Percentiles rank a stretch among this genome's conserved stretches.
Evolutionary conservation across 1,140 invertebrate genomes (phyloP).

Genomic region (Drosophila teissieri): DNA sequence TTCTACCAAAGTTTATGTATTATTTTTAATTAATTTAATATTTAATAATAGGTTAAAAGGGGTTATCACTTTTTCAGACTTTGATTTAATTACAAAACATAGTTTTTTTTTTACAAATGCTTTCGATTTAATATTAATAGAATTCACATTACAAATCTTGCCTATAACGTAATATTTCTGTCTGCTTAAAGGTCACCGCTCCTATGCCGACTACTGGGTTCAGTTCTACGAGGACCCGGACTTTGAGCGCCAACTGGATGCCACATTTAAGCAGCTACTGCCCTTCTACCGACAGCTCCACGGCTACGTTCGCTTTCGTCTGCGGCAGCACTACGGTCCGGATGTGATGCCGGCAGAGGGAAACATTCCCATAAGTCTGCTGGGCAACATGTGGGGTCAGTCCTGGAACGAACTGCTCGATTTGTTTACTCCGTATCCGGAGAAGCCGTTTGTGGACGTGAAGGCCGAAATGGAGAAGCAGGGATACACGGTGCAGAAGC

Average conservation of each 20-base stretch:
- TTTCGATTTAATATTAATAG: neutral
- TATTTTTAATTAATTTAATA: too few species aligned
- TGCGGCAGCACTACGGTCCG: constrained; percentile 85
- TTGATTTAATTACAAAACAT: neutral
- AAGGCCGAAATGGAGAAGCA: constrained; percentile 85
- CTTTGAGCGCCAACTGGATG: constrained; percentile 85
- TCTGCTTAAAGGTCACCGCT: constrained; percentile 54
- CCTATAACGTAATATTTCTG: neutral
- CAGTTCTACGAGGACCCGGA: constrained; percentile 87
- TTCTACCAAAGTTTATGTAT: neutral
- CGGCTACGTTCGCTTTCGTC: constrained; percentile 87
- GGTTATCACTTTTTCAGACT: neutral
- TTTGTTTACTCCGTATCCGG: constrained; percentile 89
- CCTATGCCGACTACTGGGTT: constrained; percentile 85
- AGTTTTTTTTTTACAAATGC: neutral
- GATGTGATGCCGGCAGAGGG: constrained; percentile 72
- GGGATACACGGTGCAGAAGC: constrained; percentile 79
- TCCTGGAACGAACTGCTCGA: constrained; percentile 90
- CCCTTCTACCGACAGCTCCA: constrained; percentile 88
- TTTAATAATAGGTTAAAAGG: constrained; percentile 1
- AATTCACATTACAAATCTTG: neutral
- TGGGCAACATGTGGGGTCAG: constrained; percentile 91
- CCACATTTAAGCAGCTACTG: constrained; percentile 85
- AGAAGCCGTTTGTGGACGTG: constrained; percentile 87
- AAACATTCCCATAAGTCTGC: constrained; percentile 83